phyloP scores from a whole-genome alignment of 2,113 vertebrate genomes.

The Hemicordylus capensis region DNA sequence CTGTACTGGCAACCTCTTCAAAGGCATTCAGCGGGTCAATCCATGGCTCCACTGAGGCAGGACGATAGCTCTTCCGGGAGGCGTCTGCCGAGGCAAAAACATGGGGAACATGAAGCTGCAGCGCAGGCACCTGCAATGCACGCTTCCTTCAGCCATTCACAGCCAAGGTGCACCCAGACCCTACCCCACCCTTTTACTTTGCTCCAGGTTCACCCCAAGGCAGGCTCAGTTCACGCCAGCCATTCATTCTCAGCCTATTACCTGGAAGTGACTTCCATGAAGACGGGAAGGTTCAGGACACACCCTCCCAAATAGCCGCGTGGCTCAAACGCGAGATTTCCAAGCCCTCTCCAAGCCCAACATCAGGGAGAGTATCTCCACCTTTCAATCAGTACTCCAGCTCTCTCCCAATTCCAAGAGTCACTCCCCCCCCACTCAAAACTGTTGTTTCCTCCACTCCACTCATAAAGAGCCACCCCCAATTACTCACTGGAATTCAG shows the following conservation, averaged over 20 bases:
- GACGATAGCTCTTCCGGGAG: constrained; percentile 56
- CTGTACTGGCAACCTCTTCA: constrained; percentile 67
- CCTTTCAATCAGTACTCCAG: too few relatives aligned
- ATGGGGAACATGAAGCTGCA: background rate
- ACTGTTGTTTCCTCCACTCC: fast-evolving
- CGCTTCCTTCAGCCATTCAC: too few relatives aligned
- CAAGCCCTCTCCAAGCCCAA: background rate
- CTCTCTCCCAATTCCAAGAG: background rate
- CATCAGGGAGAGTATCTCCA: background rate
- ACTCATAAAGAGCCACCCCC: background rate
- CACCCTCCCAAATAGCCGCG: background rate
- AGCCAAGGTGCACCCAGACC: background rate
- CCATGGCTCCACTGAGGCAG: constrained; percentile 70
- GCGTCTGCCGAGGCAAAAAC: background rate
- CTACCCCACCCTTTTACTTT: background rate
- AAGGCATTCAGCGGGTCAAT: constrained; percentile 72
- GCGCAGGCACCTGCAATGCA: background rate
- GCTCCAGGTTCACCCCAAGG: background rate
- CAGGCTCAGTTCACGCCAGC: too few relatives aligned
- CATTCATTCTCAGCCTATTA: background rate
- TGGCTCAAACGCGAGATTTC: background rate
- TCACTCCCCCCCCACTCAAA: too few relatives aligned
- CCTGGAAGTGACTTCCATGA: background rate
- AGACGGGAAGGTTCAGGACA: background rate
- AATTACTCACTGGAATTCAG: constrained; percentile 59